Conservation (phyloP, 2,113 vertebrate species). For the Progne subis region DNA sequence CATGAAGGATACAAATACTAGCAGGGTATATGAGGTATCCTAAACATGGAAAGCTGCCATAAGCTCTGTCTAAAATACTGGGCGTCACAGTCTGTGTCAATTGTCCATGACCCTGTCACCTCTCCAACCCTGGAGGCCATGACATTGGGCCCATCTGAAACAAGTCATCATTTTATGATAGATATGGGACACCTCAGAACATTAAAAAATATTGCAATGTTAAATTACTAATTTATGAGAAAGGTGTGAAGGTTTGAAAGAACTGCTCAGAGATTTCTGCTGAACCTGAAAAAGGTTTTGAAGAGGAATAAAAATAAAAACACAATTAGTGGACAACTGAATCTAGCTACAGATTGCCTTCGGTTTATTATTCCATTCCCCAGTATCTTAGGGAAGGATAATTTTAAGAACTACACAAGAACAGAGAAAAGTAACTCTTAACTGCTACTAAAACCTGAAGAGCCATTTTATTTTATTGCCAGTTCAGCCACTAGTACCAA, state of each 20-base stretch:
- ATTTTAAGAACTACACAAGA: slow-evolving; percentile 25
- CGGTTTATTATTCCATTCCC: not conserved
- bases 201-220: not conserved
- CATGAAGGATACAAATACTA: not conserved
- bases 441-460: slow-evolving; percentile 36
- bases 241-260: not conserved
- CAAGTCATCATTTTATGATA: not conserved
- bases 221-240: not conserved
- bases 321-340: not conserved
- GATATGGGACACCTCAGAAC: not conserved
- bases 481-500: not conserved
- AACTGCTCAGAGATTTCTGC: not conserved
- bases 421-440: slow-evolving; percentile 10
- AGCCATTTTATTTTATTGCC: slow-evolving; percentile 51
- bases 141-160: not conserved
- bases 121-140: not conserved
- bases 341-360: not conserved
- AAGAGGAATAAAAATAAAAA: not conserved
- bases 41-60: not conserved
- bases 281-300: not conserved
- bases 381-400: not conserved
- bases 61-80: not conserved
- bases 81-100: not conserved
- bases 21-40: not conserved
- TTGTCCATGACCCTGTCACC: not conserved